These are phyloP conservation scores for Merops nubicus DNA, from an alignment of 2,113 vertebrate genomes.

Conservation along the genomic window DNA sequence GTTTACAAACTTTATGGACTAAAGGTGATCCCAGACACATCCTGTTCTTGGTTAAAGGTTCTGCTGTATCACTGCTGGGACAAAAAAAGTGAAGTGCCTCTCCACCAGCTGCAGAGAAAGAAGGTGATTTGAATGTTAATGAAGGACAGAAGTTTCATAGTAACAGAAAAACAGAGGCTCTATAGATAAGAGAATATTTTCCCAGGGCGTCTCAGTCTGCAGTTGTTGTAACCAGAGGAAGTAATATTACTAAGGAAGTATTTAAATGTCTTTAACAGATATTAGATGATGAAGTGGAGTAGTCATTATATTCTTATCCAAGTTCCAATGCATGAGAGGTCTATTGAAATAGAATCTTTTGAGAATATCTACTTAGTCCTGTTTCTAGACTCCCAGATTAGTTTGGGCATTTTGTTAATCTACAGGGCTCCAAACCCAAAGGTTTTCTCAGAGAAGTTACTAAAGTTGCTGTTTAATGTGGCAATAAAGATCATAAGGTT, in stretches of 20 bases:
- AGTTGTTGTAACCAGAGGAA: conserved; percentile 58
- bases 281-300: conserved; percentile 56
- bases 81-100: conserved; percentile 61
- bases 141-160: conserved; percentile 59
- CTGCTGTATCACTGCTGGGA: conserved; percentile 46
- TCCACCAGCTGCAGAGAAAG: conserved; percentile 57
- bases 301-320: conserved; percentile 56
- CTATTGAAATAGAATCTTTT: conserved; percentile 52
- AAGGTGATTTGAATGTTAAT: conserved; percentile 61
- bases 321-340: conserved; percentile 34
- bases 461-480: neutral
- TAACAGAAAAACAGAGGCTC: conserved; percentile 59
- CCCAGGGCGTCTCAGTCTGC: conserved; percentile 38
- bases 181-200: conserved; percentile 69
- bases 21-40: conserved; percentile 37
- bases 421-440: neutral
- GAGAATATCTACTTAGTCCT: conserved; percentile 40
- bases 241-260: conserved; percentile 66
- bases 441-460: neutral
- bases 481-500: neutral
- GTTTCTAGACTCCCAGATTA: conserved; percentile 4
- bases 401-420: conserved; percentile 11
- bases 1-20: conserved; percentile 44
- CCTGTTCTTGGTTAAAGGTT: conserved; percentile 41
- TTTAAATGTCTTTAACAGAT: conserved; percentile 69